Base-by-base conservation (phyloP, 1,140 invertebrate species). In the Parasteatoda tepidariorum region DNA sequence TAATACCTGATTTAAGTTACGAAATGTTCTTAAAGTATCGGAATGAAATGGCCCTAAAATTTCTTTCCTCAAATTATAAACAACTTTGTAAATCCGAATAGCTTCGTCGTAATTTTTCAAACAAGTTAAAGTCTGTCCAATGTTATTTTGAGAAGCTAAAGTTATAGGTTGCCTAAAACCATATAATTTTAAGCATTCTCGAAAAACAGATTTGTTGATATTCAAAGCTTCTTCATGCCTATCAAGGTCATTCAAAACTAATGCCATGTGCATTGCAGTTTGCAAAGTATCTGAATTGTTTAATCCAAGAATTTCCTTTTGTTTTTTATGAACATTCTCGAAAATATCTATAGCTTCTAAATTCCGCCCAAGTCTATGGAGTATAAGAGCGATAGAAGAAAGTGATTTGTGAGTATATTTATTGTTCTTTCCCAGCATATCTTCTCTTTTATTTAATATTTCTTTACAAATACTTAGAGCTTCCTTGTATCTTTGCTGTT, bases 341-440 rank as follows among this genome's bases (percentile, higher is more conserved):
- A 83, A 85, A 5, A 87, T 79, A 33, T 70, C 33, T 9, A 87
- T 85, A 5, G 88, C 87, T 84, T 88, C 87, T 18, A 86, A 75
- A 79, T 87, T 71, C 73, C 84, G 86, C 2, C 75, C 84, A 28
- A 81, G 64, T 22, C 75, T 84, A 59, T 83, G 61, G 18, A 87
- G 75, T 28, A 87, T 70, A 38, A 85, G 82, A 55, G 85, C 86
- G 26, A 88, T 85, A 22, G 78, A 55, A 81, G 61, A 64, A 64
- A 55, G 28, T 24, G 86, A 86, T 33, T 67, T 48, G 59, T 88
- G 79, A 83, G 83, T 85, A 34, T 86, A 61, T 62, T 75, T 41
- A 84, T 88, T 22, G 26, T 87, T 84, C 24, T 41, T 22, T 24
- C 86, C 86, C 7, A 87, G 26, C 3, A 83, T 61, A 48, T 76